These are phyloP conservation scores for Auanema freiburgensis DNA, from an alignment of 2,888 invertebrate genomes.

Conservation along the genomic window DNA sequence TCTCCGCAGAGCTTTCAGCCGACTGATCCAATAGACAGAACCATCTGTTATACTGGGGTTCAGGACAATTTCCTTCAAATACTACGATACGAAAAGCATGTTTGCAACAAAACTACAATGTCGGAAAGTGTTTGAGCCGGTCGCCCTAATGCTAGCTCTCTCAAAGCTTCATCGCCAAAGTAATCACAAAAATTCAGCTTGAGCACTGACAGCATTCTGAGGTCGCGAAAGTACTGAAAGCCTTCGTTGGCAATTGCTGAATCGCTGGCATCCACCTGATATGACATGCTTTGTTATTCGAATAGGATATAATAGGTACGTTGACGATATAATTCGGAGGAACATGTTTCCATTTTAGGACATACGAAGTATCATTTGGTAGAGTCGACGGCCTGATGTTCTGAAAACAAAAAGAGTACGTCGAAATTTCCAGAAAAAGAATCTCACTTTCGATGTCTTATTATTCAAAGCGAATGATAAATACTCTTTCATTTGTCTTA, in stretches of 20 bases:
- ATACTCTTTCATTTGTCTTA: slow-evolving; percentile 53
- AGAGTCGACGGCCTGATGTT: no score
- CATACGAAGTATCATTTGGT: background rate
- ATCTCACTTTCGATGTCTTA: background rate
- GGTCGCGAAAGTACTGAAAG: slow-evolving; percentile 54
- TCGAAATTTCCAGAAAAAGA: background rate
- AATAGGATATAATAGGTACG: no score
- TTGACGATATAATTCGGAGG: background rate
- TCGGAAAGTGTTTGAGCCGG: slow-evolving; percentile 44
- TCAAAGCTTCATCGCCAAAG: slow-evolving; percentile 56
- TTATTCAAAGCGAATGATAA: slow-evolving; percentile 23
- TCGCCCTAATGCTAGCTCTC: slow-evolving; percentile 49
- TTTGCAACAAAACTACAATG: slow-evolving; percentile 47
- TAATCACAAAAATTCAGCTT: slow-evolving; percentile 62
- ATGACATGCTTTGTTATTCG: background rate
- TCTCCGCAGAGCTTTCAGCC: slow-evolving; percentile 38
- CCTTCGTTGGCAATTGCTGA: slow-evolving; percentile 59
- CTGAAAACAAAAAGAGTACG: background rate
- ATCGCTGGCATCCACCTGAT: slow-evolving; percentile 57
- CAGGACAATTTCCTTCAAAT: slow-evolving; percentile 52
- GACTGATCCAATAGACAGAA: slow-evolving; percentile 48
- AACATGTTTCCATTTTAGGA: background rate
- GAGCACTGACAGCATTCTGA: slow-evolving; percentile 41
- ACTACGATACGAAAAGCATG: no score
- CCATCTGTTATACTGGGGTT: slow-evolving; percentile 54